Conservation (phyloP, 2,888 invertebrate species). For the Oligia latruncula region DNA sequence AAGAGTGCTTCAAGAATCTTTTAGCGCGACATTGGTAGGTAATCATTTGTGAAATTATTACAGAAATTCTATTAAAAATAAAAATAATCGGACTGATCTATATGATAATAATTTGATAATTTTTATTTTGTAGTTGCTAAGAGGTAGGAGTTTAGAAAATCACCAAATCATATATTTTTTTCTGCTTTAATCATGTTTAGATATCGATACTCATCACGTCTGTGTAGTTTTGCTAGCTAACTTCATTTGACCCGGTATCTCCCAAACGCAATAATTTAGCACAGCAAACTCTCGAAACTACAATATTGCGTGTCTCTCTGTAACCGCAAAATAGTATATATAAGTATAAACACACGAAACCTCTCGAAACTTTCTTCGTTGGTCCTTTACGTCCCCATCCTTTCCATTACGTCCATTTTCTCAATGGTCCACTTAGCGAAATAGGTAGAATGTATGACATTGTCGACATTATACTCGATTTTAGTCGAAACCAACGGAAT, state of each 20-base stretch:
- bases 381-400: neutral
- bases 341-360: neutral
- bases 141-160: too few species aligned
- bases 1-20: neutral
- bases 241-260: too few species aligned
- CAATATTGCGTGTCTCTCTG: neutral
- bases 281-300: neutral
- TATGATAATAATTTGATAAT: too few species aligned
- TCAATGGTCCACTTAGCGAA: conserved; percentile 36
- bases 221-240: too few species aligned
- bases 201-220: too few species aligned
- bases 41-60: too few species aligned
- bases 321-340: conserved; percentile 12
- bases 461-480: conserved; percentile 40
- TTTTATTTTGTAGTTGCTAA: too few species aligned
- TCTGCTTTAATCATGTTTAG: too few species aligned
- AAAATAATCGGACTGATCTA: too few species aligned
- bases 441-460: conserved; percentile 33
- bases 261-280: neutral
- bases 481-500: conserved; percentile 19
- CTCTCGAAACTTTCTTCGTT: conserved; percentile 4
- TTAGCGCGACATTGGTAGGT: neutral
- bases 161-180: too few species aligned
- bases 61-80: too few species aligned
- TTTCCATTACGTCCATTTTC: conserved; percentile 28